Conservation (phyloP, 2,797 vertebrate species). For the Xenopus petersii region DNA sequence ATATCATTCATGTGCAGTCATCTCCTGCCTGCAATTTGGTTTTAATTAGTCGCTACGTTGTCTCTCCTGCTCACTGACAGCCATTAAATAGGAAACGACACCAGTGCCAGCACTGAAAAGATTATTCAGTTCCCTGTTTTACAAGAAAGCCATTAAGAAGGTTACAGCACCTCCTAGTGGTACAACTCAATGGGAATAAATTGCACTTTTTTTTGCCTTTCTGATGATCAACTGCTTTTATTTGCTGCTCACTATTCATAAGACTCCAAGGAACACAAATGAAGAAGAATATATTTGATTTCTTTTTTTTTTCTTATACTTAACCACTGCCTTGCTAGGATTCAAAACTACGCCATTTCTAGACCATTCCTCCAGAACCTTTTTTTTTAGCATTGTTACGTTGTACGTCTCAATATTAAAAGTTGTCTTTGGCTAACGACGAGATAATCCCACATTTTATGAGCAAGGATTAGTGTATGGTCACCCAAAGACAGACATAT, state of each 20-base stretch:
- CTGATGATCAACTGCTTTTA: no score
- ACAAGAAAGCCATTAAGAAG: slow-evolving; percentile 61
- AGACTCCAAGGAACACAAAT: no score
- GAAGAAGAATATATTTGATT: no score
- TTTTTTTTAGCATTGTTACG: no score
- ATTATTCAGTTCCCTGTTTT: slow-evolving; percentile 11
- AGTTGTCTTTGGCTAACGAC: slow-evolving; percentile 42
- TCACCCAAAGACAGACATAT: slow-evolving; percentile 38
- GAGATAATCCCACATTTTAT: slow-evolving; percentile 46
- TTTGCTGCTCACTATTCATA: no score
- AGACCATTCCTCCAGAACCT: no score
- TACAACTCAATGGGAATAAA: slow-evolving; percentile 6
- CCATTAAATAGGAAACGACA: slow-evolving; percentile 87
- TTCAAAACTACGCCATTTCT: no score
- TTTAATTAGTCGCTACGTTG: slow-evolving; percentile 90
- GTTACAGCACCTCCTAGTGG: slow-evolving; percentile 75
- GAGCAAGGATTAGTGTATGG: slow-evolving; percentile 37
- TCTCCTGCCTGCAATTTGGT: slow-evolving; percentile 94
- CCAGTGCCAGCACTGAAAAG: slow-evolving; percentile 61
- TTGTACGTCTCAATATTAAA: slow-evolving; percentile 15
- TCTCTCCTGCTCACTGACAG: slow-evolving; percentile 87
- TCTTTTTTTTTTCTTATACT: no score
- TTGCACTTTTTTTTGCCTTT: not conserved
- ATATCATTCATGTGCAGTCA: slow-evolving; percentile 85
- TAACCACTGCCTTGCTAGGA: no score